phyloP scores from a whole-genome alignment of 1,140 invertebrate species.

The Pseudomyrmex flavicornis region DNA sequence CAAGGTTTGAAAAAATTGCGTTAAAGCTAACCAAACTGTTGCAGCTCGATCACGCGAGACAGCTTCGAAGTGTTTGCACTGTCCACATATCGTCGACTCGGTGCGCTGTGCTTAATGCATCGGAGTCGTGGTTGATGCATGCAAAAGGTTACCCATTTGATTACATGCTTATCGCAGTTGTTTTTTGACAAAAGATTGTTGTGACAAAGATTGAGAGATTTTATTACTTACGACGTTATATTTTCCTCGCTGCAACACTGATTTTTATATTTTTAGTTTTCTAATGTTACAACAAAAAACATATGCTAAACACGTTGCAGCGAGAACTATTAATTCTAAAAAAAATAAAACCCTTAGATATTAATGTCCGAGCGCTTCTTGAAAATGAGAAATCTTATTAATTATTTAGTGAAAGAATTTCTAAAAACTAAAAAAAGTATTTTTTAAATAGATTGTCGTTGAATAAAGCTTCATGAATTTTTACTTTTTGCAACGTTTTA shows the following conservation, averaged over 20 bases:
- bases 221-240: neutral
- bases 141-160: neutral
- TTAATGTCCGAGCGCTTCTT: too few species aligned
- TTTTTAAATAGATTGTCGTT: too few species aligned
- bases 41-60: constrained; percentile 15
- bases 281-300: neutral
- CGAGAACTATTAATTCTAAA: too few species aligned
- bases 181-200: too few species aligned
- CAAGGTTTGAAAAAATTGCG: constrained; percentile 20
- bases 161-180: neutral
- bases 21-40: neutral
- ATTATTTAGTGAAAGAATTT: too few species aligned
- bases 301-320: too few species aligned
- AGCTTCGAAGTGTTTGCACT: constrained; percentile 12
- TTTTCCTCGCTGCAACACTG: neutral
- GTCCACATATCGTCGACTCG: neutral
- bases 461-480: too few species aligned
- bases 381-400: too few species aligned
- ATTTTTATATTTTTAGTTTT: neutral
- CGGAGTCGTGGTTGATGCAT: neutral
- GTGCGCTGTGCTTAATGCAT: constrained; percentile 3
- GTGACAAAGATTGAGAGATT: neutral
- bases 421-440: too few species aligned
- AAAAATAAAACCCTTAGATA: too few species aligned
- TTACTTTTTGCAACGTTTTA: too few species aligned